These are phyloP conservation scores for Cariama cristata DNA, from an alignment of 2,113 vertebrate species.

Conservation along the genomic window DNA sequence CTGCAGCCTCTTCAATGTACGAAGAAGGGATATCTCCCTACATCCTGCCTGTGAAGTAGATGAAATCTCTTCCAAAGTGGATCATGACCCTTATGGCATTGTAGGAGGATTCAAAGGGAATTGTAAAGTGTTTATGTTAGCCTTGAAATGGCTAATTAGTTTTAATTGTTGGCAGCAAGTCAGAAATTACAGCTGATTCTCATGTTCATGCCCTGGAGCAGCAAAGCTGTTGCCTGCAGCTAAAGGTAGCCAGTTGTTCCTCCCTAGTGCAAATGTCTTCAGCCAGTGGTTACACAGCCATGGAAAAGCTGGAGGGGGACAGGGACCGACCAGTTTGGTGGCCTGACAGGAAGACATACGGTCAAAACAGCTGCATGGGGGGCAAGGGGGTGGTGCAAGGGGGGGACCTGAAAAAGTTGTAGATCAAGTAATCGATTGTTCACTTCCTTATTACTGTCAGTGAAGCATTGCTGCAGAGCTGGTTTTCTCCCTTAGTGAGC, in stretches of 20 bases:
- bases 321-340: not conserved
- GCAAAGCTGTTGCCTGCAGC: constrained; percentile 1
- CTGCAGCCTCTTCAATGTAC: not conserved
- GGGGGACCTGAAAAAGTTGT: not conserved
- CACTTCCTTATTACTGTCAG: not conserved
- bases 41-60: not conserved
- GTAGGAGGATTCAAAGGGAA: not conserved
- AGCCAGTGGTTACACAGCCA: not conserved
- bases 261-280: not conserved
- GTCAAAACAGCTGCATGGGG: not conserved
- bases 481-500: not conserved
- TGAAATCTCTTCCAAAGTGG: not conserved
- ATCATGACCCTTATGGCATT: not conserved
- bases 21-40: not conserved
- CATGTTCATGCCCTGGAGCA: not conserved
- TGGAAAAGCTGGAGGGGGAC: not conserved
- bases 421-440: not conserved
- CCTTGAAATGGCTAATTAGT: constrained; percentile 3
- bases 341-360: not conserved
- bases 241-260: not conserved
- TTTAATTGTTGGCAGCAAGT: constrained; percentile 27
- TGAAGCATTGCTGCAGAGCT: not conserved
- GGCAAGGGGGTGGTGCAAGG: not conserved
- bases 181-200: constrained; percentile 14
- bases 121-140: not conserved